These are phyloP conservation scores for Psittacula cyanocephala DNA, from an alignment of 2,113 vertebrate genomes.

Conservation along the genomic window DNA sequence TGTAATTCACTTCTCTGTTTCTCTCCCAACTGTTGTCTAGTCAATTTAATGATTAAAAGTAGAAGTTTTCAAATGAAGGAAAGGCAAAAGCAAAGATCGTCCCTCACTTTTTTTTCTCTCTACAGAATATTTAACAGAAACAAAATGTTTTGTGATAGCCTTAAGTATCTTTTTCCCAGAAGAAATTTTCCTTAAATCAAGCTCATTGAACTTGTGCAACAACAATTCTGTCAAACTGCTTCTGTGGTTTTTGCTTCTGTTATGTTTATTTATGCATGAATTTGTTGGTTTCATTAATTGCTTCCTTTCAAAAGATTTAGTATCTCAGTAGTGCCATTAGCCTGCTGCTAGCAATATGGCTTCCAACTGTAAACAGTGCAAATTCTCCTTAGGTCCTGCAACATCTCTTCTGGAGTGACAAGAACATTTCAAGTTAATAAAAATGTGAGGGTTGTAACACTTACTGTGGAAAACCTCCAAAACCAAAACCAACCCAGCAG, in stretches of 20 bases:
- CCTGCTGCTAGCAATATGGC: not conserved
- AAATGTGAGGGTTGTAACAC: not conserved
- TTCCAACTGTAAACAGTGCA: slow-evolving; percentile 21
- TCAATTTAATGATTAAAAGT: not conserved
- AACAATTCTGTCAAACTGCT: slow-evolving; percentile 6
- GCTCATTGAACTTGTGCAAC: slow-evolving; percentile 3
- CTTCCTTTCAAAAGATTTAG: slow-evolving; percentile 52
- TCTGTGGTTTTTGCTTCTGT: slow-evolving; percentile 43
- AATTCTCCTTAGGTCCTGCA: not conserved
- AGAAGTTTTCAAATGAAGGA: not conserved
- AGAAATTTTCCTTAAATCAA: not conserved
- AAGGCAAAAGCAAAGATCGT: not conserved
- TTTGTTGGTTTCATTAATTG: slow-evolving; percentile 39
- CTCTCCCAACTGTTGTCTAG: not conserved
- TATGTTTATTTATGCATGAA: slow-evolving; percentile 41
- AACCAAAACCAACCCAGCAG: not conserved
- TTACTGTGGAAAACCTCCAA: not conserved
- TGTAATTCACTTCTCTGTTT: not conserved
- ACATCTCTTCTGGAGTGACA: not conserved
- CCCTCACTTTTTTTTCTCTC: not conserved
- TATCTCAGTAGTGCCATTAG: not conserved
- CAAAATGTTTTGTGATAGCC: not conserved
- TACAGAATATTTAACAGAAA: not conserved
- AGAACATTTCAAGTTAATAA: not conserved
- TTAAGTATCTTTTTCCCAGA: not conserved